These are phyloP conservation scores for Caradrina kadenii DNA, from an alignment of 2,888 invertebrate genomes.

Conservation along the genomic window DNA sequence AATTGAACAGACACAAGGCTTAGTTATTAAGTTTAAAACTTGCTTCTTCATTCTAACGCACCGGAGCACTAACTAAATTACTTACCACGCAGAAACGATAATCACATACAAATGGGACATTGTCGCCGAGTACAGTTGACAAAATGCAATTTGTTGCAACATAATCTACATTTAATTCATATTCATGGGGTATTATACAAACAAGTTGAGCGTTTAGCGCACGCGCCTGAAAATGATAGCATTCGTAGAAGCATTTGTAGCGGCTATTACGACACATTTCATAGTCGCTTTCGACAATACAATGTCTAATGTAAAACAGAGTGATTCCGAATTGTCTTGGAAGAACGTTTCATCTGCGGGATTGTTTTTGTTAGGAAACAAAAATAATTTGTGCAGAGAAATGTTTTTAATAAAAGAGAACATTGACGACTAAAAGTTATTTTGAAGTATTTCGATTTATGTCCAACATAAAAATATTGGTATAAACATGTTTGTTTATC, in stretches of 20 bases:
- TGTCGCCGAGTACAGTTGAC: slow-evolving; percentile 50
- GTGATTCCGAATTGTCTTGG: slow-evolving; percentile 63
- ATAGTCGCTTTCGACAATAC: slow-evolving; percentile 61
- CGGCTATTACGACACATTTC: slow-evolving; percentile 61
- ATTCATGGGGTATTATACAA: slow-evolving; percentile 62
- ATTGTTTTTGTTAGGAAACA: slow-evolving; percentile 52
- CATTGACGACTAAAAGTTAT: slow-evolving; percentile 3
- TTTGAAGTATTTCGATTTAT: slow-evolving; percentile 3
- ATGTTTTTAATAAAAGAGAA: slow-evolving; percentile 27
- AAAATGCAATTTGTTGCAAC: slow-evolving; percentile 62
- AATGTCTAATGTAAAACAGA: slow-evolving; percentile 64
- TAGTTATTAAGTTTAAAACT: slow-evolving; percentile 38
- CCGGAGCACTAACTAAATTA: slow-evolving; percentile 51
- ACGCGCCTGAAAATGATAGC: slow-evolving; percentile 61
- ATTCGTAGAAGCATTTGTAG: slow-evolving; percentile 56
- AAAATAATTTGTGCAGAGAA: slow-evolving; percentile 36
- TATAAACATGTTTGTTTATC: background rate
- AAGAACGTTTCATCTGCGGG: slow-evolving; percentile 52
- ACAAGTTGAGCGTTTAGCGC: slow-evolving; percentile 56
- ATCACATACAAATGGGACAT: slow-evolving; percentile 60
- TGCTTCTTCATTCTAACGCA: slow-evolving; percentile 53
- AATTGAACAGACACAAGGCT: slow-evolving; percentile 32
- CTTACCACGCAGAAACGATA: slow-evolving; percentile 45
- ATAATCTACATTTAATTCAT: slow-evolving; percentile 63
- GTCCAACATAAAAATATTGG: background rate